Conservation (phyloP, 2,888 invertebrate genomes). For the Pandemis cinnamomeana region DNA sequence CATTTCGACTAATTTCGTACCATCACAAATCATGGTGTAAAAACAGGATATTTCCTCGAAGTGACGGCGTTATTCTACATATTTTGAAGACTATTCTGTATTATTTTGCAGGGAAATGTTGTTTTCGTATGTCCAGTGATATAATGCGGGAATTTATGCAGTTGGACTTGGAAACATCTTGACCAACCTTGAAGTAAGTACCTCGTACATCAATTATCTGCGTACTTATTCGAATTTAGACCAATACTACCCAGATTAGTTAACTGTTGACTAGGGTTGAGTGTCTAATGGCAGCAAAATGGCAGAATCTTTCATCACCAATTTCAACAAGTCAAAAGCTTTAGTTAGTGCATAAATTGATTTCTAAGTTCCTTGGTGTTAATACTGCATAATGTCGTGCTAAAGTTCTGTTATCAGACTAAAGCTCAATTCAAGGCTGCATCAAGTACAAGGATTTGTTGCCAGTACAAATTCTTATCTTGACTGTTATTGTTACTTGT, state of each 20-base stretch:
- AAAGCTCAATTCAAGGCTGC: slow-evolving; percentile 50
- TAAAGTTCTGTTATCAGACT: slow-evolving; percentile 42
- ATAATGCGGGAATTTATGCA: slow-evolving; percentile 74
- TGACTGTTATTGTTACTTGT: slow-evolving; percentile 21
- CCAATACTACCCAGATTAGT: slow-evolving; percentile 40
- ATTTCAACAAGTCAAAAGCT: slow-evolving; percentile 4
- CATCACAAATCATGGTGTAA: slow-evolving; percentile 56
- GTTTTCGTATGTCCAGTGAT: slow-evolving; percentile 54
- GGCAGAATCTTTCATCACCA: background rate
- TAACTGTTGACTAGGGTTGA: background rate
- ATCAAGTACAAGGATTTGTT: slow-evolving; percentile 41
- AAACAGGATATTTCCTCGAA: slow-evolving; percentile 36
- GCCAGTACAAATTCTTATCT: slow-evolving; percentile 21
- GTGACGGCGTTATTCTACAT: slow-evolving; percentile 20
- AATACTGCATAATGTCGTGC: background rate
- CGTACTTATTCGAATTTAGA: slow-evolving; percentile 43
- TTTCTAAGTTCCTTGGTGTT: slow-evolving; percentile 2
- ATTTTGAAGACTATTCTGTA: slow-evolving; percentile 46
- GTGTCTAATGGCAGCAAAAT: background rate
- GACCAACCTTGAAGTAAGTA: slow-evolving; percentile 83
- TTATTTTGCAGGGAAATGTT: slow-evolving; percentile 58
- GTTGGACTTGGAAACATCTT: slow-evolving; percentile 77
- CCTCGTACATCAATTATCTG: slow-evolving; percentile 48
- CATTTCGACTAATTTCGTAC: slow-evolving; percentile 69
- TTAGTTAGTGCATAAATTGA: background rate